Base-by-base conservation (phyloP, 2,113 vertebrate genomes). In the Forbesichthys agassizii region DNA sequence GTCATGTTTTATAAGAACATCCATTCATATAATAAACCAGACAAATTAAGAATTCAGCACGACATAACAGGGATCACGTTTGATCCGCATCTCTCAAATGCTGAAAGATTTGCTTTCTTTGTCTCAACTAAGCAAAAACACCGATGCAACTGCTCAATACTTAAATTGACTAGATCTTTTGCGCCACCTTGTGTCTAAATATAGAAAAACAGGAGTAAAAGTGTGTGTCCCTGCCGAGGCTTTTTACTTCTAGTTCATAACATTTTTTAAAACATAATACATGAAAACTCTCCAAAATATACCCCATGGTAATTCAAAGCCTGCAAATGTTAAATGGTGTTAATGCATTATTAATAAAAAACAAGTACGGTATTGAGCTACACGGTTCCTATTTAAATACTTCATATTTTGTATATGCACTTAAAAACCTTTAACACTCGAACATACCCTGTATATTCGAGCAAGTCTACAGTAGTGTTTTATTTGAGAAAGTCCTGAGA, bases 141-240 rank as follows among this genome's bases (percentile, higher is more conserved):
- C 65, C 62, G 36, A 5, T 53, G 36, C 36, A 47, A 60, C 27
- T 7, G 68, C n/a, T 42, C 1, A 13, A 8, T 11, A 3, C 0
- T 0, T 13, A 69, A 2, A 1, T 52, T 66, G 1, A 33, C 58
- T 61, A 65, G 60, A 64, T 66, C 42, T 85, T 67, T 53, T 71
- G 42, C 77, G 20, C 81, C 90, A 79, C 79, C 90, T 84, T 57
- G 61, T 85, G 91, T 79, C 27, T n/a, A 12, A 42, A 20, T 0
- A 0, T 14, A 55, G 12, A 3, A 6, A 73, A 8, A 74, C 70
- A 54, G 68, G 63, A 13, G 11, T 52, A 58, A 20, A 13, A 14
- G 14, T 61, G 60, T 60, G 18, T 33, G 12, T 13, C 33, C 2
- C 11, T 42, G 36, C 36, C 7, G 5, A 42, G 36, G 7, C 36